Evolutionary conservation across 2,888 invertebrate genomes (phyloP), one percentile per base, ranked within the genome.

Genomic region (Dastarcus helophoroides): DNA sequence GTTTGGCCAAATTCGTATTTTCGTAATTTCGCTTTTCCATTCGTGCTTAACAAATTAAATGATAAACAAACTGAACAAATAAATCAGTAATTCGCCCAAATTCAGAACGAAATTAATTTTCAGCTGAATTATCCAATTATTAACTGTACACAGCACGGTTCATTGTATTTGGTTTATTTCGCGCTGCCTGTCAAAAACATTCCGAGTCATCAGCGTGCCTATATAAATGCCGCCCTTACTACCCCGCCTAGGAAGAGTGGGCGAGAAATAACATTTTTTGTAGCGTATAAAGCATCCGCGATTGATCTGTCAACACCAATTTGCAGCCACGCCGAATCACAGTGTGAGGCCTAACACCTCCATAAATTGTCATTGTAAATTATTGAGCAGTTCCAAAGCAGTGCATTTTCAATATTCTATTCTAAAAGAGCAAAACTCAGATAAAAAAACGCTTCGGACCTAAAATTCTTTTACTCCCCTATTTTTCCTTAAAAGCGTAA

Each of bases 291-390:
- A 46, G 43, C 48, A 37, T 40, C 36, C 44, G 41, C 44, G 48
- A 56, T 54, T 54, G 56, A 54, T 51, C 55, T 55, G 56, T 52
- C 56, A 54, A 44, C 45, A 51, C 49, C 56, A 56, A 55, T 55
- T 55, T 53, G 41, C 45, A 42, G 40, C 27, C 32, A 46, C 48
- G 47, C 50, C 47, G 52, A 45, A 53, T 46, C 48, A 31, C 53
- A 44, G 52, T 47, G 42, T 51, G 53, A 39, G 44, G 50, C 40
- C 48, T 41, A 41, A 36, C 40, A 21, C 34, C 36, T 43, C 49
- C 41, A 47, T 46, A 51, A 48, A 51, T 48, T 49, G 50, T 47
- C 45, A 43, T 44, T 41, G 38, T 40, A 40, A 48, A 46, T 48
- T 46, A 47, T 42, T 36, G 42, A 42, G 38, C 33, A 43, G 34